Conservation (phyloP, 2,113 vertebrate genomes). For the Theropithecus gelada region DNA sequence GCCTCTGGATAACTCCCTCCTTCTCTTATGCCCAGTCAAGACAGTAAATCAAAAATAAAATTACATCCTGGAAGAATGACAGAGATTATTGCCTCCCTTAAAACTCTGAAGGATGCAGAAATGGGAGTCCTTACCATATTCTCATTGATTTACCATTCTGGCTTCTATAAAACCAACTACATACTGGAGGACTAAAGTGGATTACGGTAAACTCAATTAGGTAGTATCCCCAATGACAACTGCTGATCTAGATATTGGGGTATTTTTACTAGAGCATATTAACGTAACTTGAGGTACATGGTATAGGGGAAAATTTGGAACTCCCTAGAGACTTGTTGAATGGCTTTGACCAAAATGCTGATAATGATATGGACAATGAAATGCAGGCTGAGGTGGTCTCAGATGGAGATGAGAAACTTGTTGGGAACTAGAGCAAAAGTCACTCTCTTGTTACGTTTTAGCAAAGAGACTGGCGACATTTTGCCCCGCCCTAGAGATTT, state of each 20-base stretch:
- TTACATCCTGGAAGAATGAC: neutral
- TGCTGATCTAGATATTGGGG: neutral
- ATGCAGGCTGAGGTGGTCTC: too few relatives aligned
- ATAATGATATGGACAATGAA: too few relatives aligned
- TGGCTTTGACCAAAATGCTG: too few relatives aligned
- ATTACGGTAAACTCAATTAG: neutral
- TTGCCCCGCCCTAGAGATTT: too few relatives aligned
- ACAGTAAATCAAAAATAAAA: conserved; percentile 14
- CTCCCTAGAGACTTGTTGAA: too few relatives aligned
- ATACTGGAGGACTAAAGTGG: neutral
- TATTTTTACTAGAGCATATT: neutral
- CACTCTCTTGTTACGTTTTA: too few relatives aligned
- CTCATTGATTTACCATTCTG: neutral
- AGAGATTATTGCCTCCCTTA: neutral
- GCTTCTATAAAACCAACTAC: neutral
- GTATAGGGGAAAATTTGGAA: neutral
- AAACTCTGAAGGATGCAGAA: neutral
- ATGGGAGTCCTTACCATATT: neutral
- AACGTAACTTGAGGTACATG: neutral
- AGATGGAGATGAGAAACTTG: too few relatives aligned
- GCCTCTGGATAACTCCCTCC: neutral
- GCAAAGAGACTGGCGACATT: too few relatives aligned
- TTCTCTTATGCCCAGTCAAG: neutral
- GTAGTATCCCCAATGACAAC: neutral
- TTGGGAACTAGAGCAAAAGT: too few relatives aligned